Conservation (phyloP, 2,797 vertebrate genomes). For the Tiaroga cobitis region DNA sequence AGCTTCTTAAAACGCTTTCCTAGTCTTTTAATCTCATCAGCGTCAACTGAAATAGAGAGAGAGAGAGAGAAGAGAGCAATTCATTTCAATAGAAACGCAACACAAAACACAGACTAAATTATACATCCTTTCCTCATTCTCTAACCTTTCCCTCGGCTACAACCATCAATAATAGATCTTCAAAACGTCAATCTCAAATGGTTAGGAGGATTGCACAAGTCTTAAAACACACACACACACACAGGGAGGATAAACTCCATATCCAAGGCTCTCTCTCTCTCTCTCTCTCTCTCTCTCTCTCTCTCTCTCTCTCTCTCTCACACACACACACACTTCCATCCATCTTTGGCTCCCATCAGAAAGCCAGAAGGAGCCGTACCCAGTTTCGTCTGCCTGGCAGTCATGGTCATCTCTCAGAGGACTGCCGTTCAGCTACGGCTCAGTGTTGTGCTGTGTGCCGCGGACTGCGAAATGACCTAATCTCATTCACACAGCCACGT, state of each 20-base stretch:
- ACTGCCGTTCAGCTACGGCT: conserved; percentile 37
- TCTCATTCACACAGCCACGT: conserved; percentile 58
- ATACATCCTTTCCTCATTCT: not conserved
- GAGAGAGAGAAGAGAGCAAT: conserved; percentile 26
- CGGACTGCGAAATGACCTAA: conserved; percentile 63
- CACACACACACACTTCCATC: not conserved
- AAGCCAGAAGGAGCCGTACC: conserved; percentile 64
- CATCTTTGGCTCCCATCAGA: not conserved
- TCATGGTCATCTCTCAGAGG: conserved; percentile 72
- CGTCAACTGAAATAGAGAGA: conserved; percentile 83
- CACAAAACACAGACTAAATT: not conserved
- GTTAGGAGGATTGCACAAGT: not conserved
- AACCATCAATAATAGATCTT: not conserved
- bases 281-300: not conserved
- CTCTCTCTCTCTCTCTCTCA: not conserved
- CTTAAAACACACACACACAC: not conserved
- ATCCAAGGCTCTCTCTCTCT: not conserved
- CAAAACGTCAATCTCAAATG: not conserved
- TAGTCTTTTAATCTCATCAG: conserved; percentile 99
- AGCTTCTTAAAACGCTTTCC: conserved; percentile 99
- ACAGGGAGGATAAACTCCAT: not conserved
- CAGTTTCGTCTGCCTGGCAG: conserved; percentile 66
- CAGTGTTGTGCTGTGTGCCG: not conserved
- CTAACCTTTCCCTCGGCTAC: not conserved
- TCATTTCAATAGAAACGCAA: not conserved